phyloP scores from a whole-genome alignment of 2,797 vertebrate genomes.

The Gephyroberyx darwinii region DNA sequence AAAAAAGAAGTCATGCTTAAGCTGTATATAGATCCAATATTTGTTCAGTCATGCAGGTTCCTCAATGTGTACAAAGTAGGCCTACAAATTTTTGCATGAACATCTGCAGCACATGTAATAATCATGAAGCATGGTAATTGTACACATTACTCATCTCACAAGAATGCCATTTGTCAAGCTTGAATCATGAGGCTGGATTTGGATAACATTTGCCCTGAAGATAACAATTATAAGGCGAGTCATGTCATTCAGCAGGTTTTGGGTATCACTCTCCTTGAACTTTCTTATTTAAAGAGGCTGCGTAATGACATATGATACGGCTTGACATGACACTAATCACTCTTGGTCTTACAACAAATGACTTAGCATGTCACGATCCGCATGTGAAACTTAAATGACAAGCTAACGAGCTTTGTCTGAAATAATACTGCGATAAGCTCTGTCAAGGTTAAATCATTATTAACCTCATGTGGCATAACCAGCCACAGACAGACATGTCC shows the following conservation, averaged over 20 bases:
- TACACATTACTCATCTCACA: constrained; percentile 52
- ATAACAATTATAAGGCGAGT: constrained; percentile 46
- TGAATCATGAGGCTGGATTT: constrained; percentile 50
- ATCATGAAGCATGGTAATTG: constrained; percentile 38
- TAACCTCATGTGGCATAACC: constrained; percentile 24
- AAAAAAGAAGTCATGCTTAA: background rate
- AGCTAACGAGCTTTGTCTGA: constrained; percentile 20
- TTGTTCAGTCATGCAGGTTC: background rate
- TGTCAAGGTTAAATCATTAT: constrained; percentile 32
- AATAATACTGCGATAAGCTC: constrained; percentile 13
- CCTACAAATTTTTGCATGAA: constrained; percentile 23
- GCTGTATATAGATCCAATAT: background rate
- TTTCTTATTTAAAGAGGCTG: constrained; percentile 30
- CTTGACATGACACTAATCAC: constrained; percentile 52
- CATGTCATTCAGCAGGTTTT: constrained; percentile 17
- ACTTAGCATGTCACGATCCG: constrained; percentile 11
- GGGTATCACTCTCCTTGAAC: constrained; percentile 14
- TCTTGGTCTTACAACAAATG: constrained; percentile 23
- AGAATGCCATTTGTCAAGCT: constrained; percentile 54
- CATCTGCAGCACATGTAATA: constrained; percentile 11
- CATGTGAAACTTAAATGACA: constrained; percentile 5
- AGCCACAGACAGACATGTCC: constrained; percentile 11
- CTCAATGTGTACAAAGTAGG: background rate
- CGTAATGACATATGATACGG: constrained; percentile 20
- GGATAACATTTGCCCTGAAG: constrained; percentile 53